phyloP scores from a whole-genome alignment of 2,888 invertebrate genomes.

The Hartigia nigra region DNA sequence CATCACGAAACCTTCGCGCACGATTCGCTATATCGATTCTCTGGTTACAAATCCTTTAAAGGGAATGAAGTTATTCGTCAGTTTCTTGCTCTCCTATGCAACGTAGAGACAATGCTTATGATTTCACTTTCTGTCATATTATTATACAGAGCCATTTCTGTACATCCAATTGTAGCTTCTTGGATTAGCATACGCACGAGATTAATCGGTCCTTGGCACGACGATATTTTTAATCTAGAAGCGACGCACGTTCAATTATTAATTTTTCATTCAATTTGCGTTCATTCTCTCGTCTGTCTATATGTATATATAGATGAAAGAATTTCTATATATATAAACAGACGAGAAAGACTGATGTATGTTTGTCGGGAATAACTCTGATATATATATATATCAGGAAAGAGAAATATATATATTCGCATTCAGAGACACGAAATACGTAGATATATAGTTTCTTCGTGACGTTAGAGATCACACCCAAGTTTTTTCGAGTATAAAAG shows the following conservation, averaged over 20 bases:
- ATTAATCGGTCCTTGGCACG: not conserved
- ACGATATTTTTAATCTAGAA: not conserved
- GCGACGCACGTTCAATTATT: not conserved
- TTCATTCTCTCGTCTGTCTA: not conserved
- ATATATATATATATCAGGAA: too few relatives aligned
- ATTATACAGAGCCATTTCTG: not conserved
- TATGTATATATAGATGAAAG: too few relatives aligned
- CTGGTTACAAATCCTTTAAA: constrained; percentile 22
- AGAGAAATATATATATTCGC: not conserved
- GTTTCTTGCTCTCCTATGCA: constrained; percentile 4
- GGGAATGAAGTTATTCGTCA: constrained; percentile 13
- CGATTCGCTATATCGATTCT: not conserved
- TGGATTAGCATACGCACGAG: not conserved
- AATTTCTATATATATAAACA: too few relatives aligned
- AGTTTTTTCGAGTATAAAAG: not conserved
- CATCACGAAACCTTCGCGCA: constrained; percentile 19
- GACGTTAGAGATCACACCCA: constrained; percentile 21
- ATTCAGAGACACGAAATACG: not conserved
- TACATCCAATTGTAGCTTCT: not conserved
- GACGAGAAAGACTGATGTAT: too few relatives aligned
- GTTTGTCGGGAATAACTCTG: too few relatives aligned
- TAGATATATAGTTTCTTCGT: constrained; percentile 26
- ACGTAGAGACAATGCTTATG: not conserved
- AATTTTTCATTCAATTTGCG: not conserved
- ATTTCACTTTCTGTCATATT: not conserved